Base-by-base conservation (phyloP, 2,888 invertebrate species). In the Scaptomyza caliginosa region DNA sequence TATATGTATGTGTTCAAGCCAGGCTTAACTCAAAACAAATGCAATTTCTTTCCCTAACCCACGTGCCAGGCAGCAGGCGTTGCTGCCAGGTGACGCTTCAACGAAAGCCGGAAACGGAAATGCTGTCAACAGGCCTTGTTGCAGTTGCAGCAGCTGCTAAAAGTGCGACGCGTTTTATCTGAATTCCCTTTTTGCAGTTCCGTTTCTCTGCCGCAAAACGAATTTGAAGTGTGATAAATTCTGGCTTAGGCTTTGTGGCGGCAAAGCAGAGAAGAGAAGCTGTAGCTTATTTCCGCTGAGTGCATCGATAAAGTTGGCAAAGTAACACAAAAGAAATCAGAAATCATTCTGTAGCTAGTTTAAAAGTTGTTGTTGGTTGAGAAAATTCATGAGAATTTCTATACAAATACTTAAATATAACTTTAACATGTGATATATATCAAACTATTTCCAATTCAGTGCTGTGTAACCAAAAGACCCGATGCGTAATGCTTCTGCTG, bases 91-190 rank as follows among this genome's bases (percentile, higher is more conserved):
- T 73, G 73, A 54, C 69, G 69, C 57, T 57, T n/a, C n/a, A n/a
- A n/a, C n/a, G n/a, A n/a, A n/a, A n/a, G 43, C 60, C 70, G 70
- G 70, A 71, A 72, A 59, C 68, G 72, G 73, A 73, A 73, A 60
- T 60, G 65, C 51, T 73, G 73, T 74, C 70, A 73, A 70, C 67
- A 70, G 70, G 70, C 62, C 58, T 34, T 42, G 63, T 34, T 42
- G 63, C 65, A 67, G 40, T 39, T 36, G 45, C 40, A 39, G 28
- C 42, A 26, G 49, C 36, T n/a, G 45, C 24, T 28, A 52, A 23
- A 16, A 21, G 28, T 54, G 66, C 48, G 38, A 59, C 58, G 67
- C 64, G 43, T 42, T 72, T 72, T 72, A 68, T 68, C 72, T 50
- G 36, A 43, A 54, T 49, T 63, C 51, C 42, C 19, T 17, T 4